These are phyloP conservation scores for Lutjanus campechanus DNA, from an alignment of 2,797 vertebrate genomes.

Conservation along the genomic window DNA sequence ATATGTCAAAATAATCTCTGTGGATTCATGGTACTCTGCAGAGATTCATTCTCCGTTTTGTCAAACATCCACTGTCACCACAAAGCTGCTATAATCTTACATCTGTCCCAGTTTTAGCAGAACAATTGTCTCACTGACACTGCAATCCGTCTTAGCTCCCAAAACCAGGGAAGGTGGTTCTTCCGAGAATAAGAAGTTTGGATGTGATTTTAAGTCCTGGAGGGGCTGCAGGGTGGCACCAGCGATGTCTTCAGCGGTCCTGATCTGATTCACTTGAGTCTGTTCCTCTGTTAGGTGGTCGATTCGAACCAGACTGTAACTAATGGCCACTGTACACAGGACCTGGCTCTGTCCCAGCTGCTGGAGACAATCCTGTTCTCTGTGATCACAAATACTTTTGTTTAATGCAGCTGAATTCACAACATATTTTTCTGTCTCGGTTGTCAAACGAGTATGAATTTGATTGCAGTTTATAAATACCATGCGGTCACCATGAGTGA, in stretches of 20 bases:
- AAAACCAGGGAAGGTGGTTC: not conserved
- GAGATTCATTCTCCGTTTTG: not conserved
- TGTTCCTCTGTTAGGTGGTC: not conserved
- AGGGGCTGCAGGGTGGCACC: not conserved
- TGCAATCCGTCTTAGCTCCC: not conserved
- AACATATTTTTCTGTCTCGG: not conserved
- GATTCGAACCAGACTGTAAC: conserved; percentile 26
- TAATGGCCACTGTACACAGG: not conserved
- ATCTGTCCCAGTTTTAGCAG: conserved; percentile 20
- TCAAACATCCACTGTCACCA: not conserved
- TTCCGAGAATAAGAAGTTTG: not conserved
- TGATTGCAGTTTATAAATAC: not conserved
- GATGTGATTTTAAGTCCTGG: not conserved
- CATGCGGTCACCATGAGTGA: too few species aligned
- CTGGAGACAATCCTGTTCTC: not conserved
- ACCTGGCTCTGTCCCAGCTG: not conserved
- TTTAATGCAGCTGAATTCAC: not conserved
- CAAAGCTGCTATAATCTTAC: conserved; percentile 20
- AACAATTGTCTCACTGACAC: not conserved
- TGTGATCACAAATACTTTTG: not conserved
- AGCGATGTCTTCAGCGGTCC: not conserved
- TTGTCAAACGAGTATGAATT: not conserved
- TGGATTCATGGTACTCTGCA: too few species aligned
- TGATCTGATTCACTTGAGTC: not conserved
- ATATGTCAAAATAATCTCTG: not conserved